Base-by-base conservation (phyloP, 1,140 invertebrate species). In the Heliconius hewitsoni region DNA sequence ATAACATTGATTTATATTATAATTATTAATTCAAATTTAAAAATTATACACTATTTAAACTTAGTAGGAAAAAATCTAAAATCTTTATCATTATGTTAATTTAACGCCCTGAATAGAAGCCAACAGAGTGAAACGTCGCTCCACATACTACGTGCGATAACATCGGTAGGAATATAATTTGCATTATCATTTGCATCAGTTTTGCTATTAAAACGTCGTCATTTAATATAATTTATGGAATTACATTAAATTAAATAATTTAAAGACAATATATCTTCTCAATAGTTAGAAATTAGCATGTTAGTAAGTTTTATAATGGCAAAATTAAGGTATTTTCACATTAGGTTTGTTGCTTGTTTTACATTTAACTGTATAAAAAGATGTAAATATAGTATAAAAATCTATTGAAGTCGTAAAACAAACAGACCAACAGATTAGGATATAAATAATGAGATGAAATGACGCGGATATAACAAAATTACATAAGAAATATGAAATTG, bases 41-140 rank as follows among this genome's bases (percentile, higher is more conserved):
- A 66, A 30, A 66, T 66, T 66, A 60, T 60, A 66, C 60, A 66
- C 60, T 30, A 30, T 23, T 66, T 66, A 30, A 66, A 16, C 11
- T 66, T 30, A 30, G 23, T 30, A 66, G 60, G 27, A 66, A 66
- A 23, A 66, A 66, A 30, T 27, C 60, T 27, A 66, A 66, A 66
- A 66, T 66, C 60, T 66, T 66, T 30, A 30, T 30, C 60, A 66
- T 66, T 66, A 66, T 66, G 60, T 66, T 27, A 66, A 66, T 66
- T 66, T 66, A 66, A 66, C 60, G 60, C 60, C 27, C 60, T 27
- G 23, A 75, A 74, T 74, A 66, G 42, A 79, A 79, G 52, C 27
- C 66, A 80, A 70, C 76, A 57, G 70, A 66, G 76, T 79, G 70
- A 50, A 71, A 78, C 73, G 78, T 74, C 75, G 76, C 73, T 78